Evolutionary conservation across 1,140 invertebrate species (phyloP).

Genomic region (Drepana arcuata): DNA sequence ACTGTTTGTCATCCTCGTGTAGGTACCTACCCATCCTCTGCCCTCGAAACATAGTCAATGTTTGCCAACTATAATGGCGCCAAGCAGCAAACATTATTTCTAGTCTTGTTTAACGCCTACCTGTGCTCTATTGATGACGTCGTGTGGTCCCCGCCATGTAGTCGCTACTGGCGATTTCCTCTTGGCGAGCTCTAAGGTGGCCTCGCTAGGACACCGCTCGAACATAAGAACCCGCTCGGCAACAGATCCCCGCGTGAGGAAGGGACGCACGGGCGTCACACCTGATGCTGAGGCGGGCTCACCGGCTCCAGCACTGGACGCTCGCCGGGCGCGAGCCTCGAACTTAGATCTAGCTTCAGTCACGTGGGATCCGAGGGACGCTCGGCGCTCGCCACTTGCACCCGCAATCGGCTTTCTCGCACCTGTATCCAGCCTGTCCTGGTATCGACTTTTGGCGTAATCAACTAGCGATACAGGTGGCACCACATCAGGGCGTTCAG

Average conservation of each 20-base stretch:
- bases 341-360: slow-evolving; percentile 63
- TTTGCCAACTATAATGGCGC: no score
- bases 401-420: slow-evolving; percentile 62
- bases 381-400: slow-evolving; percentile 45
- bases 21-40: no score
- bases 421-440: slow-evolving; percentile 74
- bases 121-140: slow-evolving; percentile 81
- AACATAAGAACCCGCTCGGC: slow-evolving; percentile 93
- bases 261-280: slow-evolving; percentile 79
- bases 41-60: no score
- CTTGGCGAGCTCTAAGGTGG: slow-evolving; percentile 77
- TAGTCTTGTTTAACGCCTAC: slow-evolving; percentile 55
- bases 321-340: slow-evolving; percentile 54
- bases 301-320: slow-evolving; percentile 58
- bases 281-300: slow-evolving; percentile 50
- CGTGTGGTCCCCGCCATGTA: slow-evolving; percentile 75
- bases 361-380: slow-evolving; percentile 58
- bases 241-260: slow-evolving; percentile 90
- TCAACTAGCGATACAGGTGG: slow-evolving; percentile 73
- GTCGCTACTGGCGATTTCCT: slow-evolving; percentile 74
- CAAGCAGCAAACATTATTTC: not conserved
- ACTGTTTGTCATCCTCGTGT: no score
- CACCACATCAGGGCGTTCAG: slow-evolving; percentile 59
- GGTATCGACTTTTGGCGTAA: slow-evolving; percentile 78
- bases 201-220: slow-evolving; percentile 89